A percentile compares a stretch with the other conserved stretches of the same genome.
Conservation (phyloP, 2,888 invertebrate species). For the Smittia sp. region DNA sequence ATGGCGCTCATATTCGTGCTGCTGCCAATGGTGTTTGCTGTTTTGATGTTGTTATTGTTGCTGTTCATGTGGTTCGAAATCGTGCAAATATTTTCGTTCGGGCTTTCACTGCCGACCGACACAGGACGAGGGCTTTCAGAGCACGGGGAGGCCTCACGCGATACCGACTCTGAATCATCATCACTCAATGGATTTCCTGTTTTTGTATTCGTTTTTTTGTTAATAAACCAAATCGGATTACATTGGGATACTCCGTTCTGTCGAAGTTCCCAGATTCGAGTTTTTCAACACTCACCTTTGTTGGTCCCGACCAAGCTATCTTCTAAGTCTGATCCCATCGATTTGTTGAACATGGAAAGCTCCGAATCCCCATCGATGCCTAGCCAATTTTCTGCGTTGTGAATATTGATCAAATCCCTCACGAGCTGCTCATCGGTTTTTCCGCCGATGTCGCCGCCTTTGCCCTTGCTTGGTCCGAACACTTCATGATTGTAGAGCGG, state of each 20-base stretch:
- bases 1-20: slow-evolving; percentile 39
- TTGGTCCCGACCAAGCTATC: slow-evolving; percentile 52
- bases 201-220: no score
- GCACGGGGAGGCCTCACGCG: slow-evolving; percentile 70
- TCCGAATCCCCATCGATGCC: slow-evolving; percentile 88
- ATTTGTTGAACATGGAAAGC: slow-evolving; percentile 71
- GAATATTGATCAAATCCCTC: slow-evolving; percentile 82
- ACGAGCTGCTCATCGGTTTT: slow-evolving; percentile 88
- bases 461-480: slow-evolving; percentile 91
- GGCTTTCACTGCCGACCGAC: slow-evolving; percentile 45
- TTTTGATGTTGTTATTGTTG: slow-evolving; percentile 54
- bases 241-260: not conserved
- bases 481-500: slow-evolving; percentile 94
- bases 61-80: slow-evolving; percentile 45
- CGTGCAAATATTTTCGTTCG: slow-evolving; percentile 52
- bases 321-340: slow-evolving; percentile 64
- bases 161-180: slow-evolving; percentile 64
- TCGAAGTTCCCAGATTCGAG: no score
- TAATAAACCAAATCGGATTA: not conserved
- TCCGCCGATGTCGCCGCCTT: slow-evolving; percentile 81
- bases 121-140: slow-evolving; percentile 58
- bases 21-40: slow-evolving; percentile 48
- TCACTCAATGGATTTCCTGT: slow-evolving; percentile 55
- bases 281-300: slow-evolving; percentile 51
- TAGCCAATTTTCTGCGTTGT: slow-evolving; percentile 92